These are phyloP conservation scores for Chaetodon auriga DNA, from an alignment of 2,113 vertebrate genomes.

Conservation along the genomic window DNA sequence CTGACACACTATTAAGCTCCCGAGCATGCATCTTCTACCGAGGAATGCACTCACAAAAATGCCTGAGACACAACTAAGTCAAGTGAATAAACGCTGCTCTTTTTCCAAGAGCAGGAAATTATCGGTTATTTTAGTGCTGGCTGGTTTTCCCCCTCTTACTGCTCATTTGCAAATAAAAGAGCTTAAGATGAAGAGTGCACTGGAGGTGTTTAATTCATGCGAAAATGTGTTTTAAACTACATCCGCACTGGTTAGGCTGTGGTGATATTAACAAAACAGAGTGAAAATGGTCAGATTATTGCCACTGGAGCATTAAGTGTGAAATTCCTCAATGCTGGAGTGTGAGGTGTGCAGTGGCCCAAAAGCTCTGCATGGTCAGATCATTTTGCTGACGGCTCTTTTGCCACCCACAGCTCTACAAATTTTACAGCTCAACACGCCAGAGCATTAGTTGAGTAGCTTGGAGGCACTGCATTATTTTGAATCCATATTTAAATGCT, in stretches of 20 bases:
- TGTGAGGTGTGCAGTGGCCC: slow-evolving; percentile 34
- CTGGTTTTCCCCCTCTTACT: slow-evolving; percentile 19
- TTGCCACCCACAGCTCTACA: slow-evolving; percentile 50
- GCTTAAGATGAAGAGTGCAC: neutral
- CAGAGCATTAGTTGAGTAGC: slow-evolving; percentile 7
- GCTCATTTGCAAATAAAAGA: slow-evolving; percentile 18
- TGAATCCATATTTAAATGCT: slow-evolving; percentile 30
- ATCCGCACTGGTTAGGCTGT: neutral
- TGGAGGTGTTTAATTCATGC: neutral
- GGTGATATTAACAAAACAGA: neutral
- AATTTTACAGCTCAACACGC: slow-evolving; percentile 30
- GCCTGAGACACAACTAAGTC: slow-evolving; percentile 54
- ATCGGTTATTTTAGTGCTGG: slow-evolving; percentile 33
- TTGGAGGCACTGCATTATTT: slow-evolving; percentile 44
- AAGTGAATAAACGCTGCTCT: slow-evolving; percentile 46
- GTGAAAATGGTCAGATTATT: slow-evolving; percentile 12
- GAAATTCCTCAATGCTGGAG: slow-evolving; percentile 18
- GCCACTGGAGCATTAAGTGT: slow-evolving; percentile 21
- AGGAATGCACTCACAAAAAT: slow-evolving; percentile 73
- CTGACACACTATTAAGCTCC: slow-evolving; percentile 69
- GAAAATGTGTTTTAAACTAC: neutral
- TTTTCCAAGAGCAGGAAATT: slow-evolving; percentile 23
- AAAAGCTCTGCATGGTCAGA: slow-evolving; percentile 29
- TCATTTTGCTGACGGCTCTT: slow-evolving; percentile 33
- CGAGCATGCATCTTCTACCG: slow-evolving; percentile 63